A percentile compares a stretch with the other conserved stretches of the same genome.
phyloP scores from a whole-genome alignment of 1,140 invertebrate species.

The Aphelinus certus region DNA sequence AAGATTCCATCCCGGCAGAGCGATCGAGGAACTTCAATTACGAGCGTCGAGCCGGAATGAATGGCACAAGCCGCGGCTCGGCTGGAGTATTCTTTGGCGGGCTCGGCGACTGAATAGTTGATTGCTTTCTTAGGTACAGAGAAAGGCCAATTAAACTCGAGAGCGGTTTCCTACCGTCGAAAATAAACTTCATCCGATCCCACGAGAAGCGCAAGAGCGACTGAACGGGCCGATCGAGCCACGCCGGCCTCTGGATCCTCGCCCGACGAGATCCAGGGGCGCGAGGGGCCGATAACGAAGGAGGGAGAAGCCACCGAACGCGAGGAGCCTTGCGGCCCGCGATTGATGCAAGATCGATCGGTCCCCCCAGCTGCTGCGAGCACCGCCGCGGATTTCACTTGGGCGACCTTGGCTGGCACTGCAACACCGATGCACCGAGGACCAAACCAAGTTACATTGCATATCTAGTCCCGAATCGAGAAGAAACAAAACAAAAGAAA shows the following conservation, averaged over 20 bases:
- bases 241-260: too few relatives aligned
- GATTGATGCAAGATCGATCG: conserved; percentile 6
- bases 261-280: too few relatives aligned
- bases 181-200: conserved; percentile 55
- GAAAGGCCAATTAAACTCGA: conserved; percentile 62
- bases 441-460: conserved; percentile 43
- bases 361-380: not conserved
- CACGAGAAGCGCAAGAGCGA: conserved; percentile 58
- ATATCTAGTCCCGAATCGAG: conserved; percentile 45
- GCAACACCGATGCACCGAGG: conserved; percentile 10
- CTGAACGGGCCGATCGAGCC: conserved; percentile 9
- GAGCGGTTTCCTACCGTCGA: conserved; percentile 62
- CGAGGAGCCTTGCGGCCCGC: not conserved
- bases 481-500: conserved; percentile 19
- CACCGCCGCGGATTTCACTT: conserved; percentile 30
- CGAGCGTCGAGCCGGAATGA: not conserved
- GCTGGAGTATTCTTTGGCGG: not conserved
- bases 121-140: conserved; percentile 53
- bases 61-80: not conserved
- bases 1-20: not conserved
- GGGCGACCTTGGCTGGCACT: not conserved
- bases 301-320: not conserved
- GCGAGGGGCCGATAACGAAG: not conserved
- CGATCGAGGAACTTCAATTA: conserved; percentile 16
- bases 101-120: conserved; percentile 24